Base-by-base conservation (phyloP, 1,140 invertebrate species). In the Pogonus chalceus region DNA sequence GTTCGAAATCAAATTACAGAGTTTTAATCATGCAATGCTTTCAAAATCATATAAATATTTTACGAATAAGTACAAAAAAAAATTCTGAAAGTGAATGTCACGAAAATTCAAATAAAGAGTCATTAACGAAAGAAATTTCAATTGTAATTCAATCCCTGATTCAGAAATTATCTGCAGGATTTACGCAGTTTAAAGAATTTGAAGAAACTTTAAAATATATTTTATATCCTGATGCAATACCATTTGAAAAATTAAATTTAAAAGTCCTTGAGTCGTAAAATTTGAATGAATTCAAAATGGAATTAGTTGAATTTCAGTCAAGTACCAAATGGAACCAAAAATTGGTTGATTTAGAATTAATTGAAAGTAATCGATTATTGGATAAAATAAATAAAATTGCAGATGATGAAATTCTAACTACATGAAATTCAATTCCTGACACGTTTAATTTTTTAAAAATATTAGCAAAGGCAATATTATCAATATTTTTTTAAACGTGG, bases 151-250 rank as follows among this genome's bases (percentile, higher is more conserved):
- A 43, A 23, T 39, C 35, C 2, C 26, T 24, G 43, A 24, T 52
- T 14, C 43, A 46, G 7, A 21, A 56, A 43, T 52, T 56, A 52
- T 52, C 50, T 55, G 49, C 35, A 35, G 35, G 20, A 52, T 52
- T 52, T 23, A 56, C 23, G 24, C 21, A 46, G 43, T 52, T 52
- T n/a, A 43, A 49, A 21, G 23, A 26, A 52, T 56, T 56, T 39
- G 35, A 47, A 46, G 35, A 56, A 26, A 52, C 16, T 23, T 51
- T 48, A 56, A 56, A 52, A 56, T 43, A 52, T 56, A 56, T 52
- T 39, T 39, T 52, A 56, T 52, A 54, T 54, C 52, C 52, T 9
- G 35, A 35, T 16, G 37, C 53, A 51, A 2, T 51, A 35, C 20
- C 49, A 37, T 37, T 23, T 20, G 53, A 51, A 9, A 35, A 51